phyloP scores from a whole-genome alignment of 2,888 invertebrate species.

The Drosophila fulvimacula region DNA sequence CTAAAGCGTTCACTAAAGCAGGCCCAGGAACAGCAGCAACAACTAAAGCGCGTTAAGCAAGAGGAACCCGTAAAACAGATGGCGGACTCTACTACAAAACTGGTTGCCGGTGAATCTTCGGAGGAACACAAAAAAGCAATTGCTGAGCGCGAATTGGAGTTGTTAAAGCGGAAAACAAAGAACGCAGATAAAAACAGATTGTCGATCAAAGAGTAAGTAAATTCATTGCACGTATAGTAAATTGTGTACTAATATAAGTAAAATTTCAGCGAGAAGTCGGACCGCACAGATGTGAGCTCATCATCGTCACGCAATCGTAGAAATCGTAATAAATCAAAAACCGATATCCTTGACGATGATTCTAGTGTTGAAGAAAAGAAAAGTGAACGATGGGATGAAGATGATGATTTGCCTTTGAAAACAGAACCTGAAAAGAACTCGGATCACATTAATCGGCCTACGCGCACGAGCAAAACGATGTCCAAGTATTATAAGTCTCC shows the following conservation, averaged over 20 bases:
- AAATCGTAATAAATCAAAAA: conserved; percentile 63
- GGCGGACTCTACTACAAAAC: conserved; percentile 82
- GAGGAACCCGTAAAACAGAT: conserved; percentile 76
- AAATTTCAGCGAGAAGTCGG: conserved; percentile 60
- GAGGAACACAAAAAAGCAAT: conserved; percentile 73
- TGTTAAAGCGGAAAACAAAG: conserved; percentile 69
- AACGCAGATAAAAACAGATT: conserved; percentile 34
- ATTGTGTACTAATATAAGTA: not conserved
- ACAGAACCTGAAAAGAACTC: conserved; percentile 52
- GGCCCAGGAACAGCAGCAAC: conserved; percentile 79
- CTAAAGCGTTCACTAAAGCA: conserved; percentile 79
- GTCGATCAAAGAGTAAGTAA: conserved; percentile 59
- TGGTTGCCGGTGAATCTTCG: conserved; percentile 59
- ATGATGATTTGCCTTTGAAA: conserved; percentile 71
- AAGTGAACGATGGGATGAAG: conserved; percentile 64
- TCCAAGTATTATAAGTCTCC: conserved; percentile 84
- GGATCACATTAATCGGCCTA: conserved; percentile 67
- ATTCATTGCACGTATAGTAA: not conserved
- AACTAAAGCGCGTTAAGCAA: conserved; percentile 71
- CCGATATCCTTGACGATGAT: conserved; percentile 48
- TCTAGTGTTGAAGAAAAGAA: conserved; percentile 52
- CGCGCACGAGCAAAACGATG: conserved; percentile 82
- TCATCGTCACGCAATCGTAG: conserved; percentile 73
- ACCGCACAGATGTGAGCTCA: conserved; percentile 70
- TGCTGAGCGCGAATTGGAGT: conserved; percentile 64